Evolutionary conservation across 2,888 invertebrate species (phyloP).

Genomic region (Drosophila parthenogenetica): DNA sequence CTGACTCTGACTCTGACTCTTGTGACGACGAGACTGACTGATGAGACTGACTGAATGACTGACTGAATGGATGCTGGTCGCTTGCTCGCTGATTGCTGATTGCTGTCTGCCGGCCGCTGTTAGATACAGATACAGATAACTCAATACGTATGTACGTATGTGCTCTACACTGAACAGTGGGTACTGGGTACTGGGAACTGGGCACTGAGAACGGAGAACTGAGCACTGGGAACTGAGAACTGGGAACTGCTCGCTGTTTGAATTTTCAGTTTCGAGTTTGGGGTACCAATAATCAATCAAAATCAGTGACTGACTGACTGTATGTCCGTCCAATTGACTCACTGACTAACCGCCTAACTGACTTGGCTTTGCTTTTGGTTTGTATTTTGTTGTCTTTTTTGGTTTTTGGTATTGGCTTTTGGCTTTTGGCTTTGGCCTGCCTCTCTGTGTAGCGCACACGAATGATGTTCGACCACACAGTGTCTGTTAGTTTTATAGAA

Average conservation of each 20-base stretch:
- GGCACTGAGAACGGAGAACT: slow-evolving; percentile 5
- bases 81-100: slow-evolving; percentile 30
- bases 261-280: slow-evolving; percentile 59
- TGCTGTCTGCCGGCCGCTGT: slow-evolving; percentile 58
- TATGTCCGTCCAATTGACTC: slow-evolving; percentile 33
- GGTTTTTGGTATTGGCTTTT: slow-evolving; percentile 42
- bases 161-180: slow-evolving; percentile 11
- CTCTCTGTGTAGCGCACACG: slow-evolving; percentile 72
- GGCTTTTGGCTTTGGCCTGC: slow-evolving; percentile 34
- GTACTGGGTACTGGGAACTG: slow-evolving; percentile 5
- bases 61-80: slow-evolving; percentile 36
- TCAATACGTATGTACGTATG: slow-evolving; percentile 39
- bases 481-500: slow-evolving; percentile 83
- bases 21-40: slow-evolving; percentile 41
- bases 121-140: slow-evolving; percentile 61
- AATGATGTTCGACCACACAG: slow-evolving; percentile 80
- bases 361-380: slow-evolving; percentile 46
- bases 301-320: slow-evolving; percentile 54
- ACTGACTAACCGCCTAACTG: slow-evolving; percentile 32
- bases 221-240: slow-evolving; percentile 11
- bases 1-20: slow-evolving; percentile 56
- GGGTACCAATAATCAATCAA: slow-evolving; percentile 74
- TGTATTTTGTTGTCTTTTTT: slow-evolving; percentile 22
- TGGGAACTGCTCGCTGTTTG: slow-evolving; percentile 26
- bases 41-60: slow-evolving; percentile 55